These are phyloP conservation scores for Microcebus murinus DNA, from an alignment of 2,113 vertebrate species.

Conservation along the genomic window DNA sequence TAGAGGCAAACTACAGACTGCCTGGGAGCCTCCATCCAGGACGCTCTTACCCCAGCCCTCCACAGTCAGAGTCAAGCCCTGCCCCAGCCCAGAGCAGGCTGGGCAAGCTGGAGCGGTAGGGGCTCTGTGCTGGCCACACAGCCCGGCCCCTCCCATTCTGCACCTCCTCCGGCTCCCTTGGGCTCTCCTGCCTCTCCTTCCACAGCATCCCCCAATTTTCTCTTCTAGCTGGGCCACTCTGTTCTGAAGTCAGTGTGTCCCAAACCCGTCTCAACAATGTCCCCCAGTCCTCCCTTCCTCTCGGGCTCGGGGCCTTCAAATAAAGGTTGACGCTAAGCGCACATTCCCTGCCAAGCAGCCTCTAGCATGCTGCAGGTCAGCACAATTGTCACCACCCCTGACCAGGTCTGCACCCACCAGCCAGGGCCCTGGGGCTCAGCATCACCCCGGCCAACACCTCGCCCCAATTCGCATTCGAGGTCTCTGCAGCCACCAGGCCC, in stretches of 20 bases:
- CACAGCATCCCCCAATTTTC: rapidly evolving
- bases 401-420: neutral
- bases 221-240: neutral
- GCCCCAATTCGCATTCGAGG: too few species aligned
- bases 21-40: rapidly evolving
- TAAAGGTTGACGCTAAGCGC: rapidly evolving
- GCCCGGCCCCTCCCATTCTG: neutral
- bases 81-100: neutral
- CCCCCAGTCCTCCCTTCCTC: neutral
- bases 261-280: neutral
- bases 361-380: rapidly evolving
- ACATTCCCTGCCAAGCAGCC: too few species aligned
- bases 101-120: too few species aligned
- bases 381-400: neutral
- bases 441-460: rapidly evolving
- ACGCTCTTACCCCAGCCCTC: too few species aligned
- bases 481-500: rapidly evolving
- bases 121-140: rapidly evolving
- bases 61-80: neutral
- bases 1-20: too few species aligned
- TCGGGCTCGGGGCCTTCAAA: neutral
- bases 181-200: neutral
- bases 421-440: neutral
- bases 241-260: neutral
- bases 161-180: neutral